Percentiles rank a stretch among this genome's conserved stretches.
phyloP scores from a whole-genome alignment of 1,140 invertebrate species.

The Temnothorax nylanderi region DNA sequence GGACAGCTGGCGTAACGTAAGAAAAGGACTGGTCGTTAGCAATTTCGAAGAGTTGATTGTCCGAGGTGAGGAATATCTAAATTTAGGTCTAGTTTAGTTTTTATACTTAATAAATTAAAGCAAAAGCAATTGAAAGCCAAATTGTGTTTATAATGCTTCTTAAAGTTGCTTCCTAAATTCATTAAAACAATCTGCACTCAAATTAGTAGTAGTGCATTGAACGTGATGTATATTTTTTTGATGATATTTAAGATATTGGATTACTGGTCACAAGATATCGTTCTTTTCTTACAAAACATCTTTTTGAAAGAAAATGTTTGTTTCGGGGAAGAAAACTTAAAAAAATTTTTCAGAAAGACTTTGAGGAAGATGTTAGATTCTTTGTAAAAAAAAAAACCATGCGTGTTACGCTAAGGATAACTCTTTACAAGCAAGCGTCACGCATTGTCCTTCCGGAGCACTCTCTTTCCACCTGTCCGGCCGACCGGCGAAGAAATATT shows the following conservation, averaged over 20 bases:
- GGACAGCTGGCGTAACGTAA: conserved; percentile 97
- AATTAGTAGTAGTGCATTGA: background rate
- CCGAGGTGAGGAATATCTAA: conserved; percentile 88
- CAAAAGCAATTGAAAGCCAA: background rate
- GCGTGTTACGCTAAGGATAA: background rate
- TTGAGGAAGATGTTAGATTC: background rate
- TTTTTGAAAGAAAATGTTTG: background rate
- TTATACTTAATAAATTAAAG: conserved; percentile 1
- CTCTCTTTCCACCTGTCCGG: conserved; percentile 43
- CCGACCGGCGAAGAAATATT: conserved; percentile 49
- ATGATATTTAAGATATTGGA: conserved; percentile 32
- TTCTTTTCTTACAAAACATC: background rate
- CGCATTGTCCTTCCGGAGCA: conserved; percentile 33
- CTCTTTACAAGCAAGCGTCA: background rate
- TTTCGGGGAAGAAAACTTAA: background rate
- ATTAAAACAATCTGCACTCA: background rate
- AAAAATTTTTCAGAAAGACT: conserved; percentile 2
- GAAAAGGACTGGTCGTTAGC: conserved; percentile 96
- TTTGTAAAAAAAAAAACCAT: conserved; percentile 10
- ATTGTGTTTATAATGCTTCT: background rate
- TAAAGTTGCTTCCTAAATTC: background rate
- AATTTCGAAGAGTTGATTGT: conserved; percentile 96
- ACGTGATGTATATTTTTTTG: conserved; percentile 32
- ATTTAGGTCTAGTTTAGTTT: background rate
- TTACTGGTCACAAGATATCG: conserved; percentile 27